These are phyloP conservation scores for Chrysomela aeneicollis DNA, from an alignment of 2,888 invertebrate genomes.

Conservation along the genomic window DNA sequence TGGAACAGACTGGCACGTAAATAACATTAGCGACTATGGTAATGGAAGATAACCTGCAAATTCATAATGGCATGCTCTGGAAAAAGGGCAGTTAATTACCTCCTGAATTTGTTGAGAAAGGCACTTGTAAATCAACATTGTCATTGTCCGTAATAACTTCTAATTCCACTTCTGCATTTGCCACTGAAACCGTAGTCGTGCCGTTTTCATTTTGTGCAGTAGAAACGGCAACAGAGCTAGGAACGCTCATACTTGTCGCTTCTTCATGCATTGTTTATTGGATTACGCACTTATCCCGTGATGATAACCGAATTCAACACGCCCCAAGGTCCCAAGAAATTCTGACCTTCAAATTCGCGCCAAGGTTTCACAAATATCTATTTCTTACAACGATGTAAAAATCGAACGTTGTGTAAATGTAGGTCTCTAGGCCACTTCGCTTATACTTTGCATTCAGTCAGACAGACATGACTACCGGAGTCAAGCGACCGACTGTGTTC, in stretches of 20 bases:
- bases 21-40: conserved; percentile 28
- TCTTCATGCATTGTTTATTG: conserved; percentile 72
- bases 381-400: conserved; percentile 64
- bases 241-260: conserved; percentile 74
- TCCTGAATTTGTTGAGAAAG: conserved; percentile 68
- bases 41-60: conserved; percentile 51
- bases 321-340: conserved; percentile 61
- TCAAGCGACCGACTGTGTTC: conserved; percentile 74
- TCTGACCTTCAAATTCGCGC: conserved; percentile 61
- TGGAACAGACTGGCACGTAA: conserved; percentile 30
- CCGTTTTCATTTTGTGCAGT: conserved; percentile 63
- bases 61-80: conserved; percentile 42
- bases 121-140: conserved; percentile 69
- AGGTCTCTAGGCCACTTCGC: conserved; percentile 91
- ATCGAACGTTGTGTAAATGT: conserved; percentile 77
- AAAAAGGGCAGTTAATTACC: conserved; percentile 61
- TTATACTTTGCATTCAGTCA: conserved; percentile 82
- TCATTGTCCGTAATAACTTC: conserved; percentile 65
- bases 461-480: conserved; percentile 75
- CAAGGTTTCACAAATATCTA: conserved; percentile 62
- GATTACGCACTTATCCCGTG: conserved; percentile 59
- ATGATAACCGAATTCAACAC: conserved; percentile 61
- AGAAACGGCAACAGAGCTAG: conserved; percentile 71
- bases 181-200: conserved; percentile 53
- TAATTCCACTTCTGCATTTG: conserved; percentile 62